Evolutionary conservation across 2,888 invertebrate species (phyloP), one percentile per base, ranked within the genome.

Genomic region (Prosapia bicincta): DNA sequence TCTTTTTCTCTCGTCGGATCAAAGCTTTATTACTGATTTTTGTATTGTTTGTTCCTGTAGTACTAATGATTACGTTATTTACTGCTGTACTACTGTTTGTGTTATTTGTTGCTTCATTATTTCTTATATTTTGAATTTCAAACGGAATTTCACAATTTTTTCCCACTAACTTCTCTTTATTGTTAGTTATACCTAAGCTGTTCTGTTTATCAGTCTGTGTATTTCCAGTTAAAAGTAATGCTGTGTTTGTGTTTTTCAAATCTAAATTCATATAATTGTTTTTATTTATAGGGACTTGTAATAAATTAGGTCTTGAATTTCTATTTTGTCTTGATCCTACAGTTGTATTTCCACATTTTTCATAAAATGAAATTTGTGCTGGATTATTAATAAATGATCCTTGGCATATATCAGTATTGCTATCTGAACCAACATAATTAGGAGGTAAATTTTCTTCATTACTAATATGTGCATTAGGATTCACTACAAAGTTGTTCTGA

Each of bases 281-380:
- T 26, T 68, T 43, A n/a, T 68, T 25, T 13, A 73, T 54, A 20
- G 68, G 68, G 20, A 73, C 20, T 38, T 67, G 30, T 13, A 43
- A 68, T 43, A 73, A 68, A 66, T 73, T 73, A 26, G 28, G 26
- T 30, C 73, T 73, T 3, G 26, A 23, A 9, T 32, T 54, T 30
- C 3, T 9, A 54, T 54, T 20, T 20, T 54, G 54, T 20, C 54
- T 54, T 20, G 54, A 20, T 20, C 20, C 54, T 1, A 20, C 7
- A 5, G n/a, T 54, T 54, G 13, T 3, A 54, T 54, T 54, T 0
- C 3, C 54, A 10, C 38, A n/a, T n/a, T n/a, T n/a, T n/a, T n/a
- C n/a, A n/a, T n/a, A n/a, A n/a, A n/a, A n/a, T n/a, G n/a, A n/a
- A n/a, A n/a, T n/a, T n/a, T n/a, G n/a, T n/a, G n/a, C n/a, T n/a